These are phyloP conservation scores for Petroica traversi DNA, from an alignment of 2,113 vertebrate genomes.

Conservation along the genomic window DNA sequence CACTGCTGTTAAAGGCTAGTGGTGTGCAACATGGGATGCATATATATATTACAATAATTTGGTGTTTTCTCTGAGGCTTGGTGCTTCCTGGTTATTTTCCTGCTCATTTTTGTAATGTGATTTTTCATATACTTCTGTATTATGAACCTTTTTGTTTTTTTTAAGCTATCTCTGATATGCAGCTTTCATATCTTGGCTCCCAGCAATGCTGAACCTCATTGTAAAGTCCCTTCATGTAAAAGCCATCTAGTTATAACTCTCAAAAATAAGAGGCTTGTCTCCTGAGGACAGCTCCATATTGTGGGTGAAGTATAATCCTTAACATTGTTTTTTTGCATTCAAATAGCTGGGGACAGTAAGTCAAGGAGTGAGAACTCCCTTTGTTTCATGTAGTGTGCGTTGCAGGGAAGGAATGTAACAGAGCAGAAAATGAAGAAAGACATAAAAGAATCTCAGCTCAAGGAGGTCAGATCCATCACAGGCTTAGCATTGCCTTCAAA, in stretches of 20 bases:
- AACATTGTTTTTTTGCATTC: slow-evolving; percentile 80
- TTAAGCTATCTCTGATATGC: slow-evolving; percentile 75
- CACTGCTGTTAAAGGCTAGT: not conserved
- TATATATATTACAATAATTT: not conserved
- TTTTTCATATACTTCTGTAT: slow-evolving; percentile 63
- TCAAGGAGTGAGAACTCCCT: slow-evolving; percentile 80
- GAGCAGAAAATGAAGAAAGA: slow-evolving; percentile 97
- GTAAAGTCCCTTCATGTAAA: slow-evolving; percentile 59
- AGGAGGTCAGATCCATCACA: slow-evolving; percentile 99
- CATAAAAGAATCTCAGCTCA: slow-evolving; percentile 95
- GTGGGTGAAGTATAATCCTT: slow-evolving; percentile 76
- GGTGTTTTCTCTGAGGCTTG: slow-evolving; percentile 1
- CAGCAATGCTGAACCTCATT: slow-evolving; percentile 63
- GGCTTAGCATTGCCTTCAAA: slow-evolving; percentile 96
- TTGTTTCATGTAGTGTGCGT: slow-evolving; percentile 80
- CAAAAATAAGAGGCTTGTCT: slow-evolving; percentile 80
- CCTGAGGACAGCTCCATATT: slow-evolving; percentile 72
- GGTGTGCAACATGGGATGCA: not conserved
- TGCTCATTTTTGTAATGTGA: slow-evolving; percentile 36
- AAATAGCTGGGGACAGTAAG: slow-evolving; percentile 81
- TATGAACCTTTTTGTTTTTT: slow-evolving; percentile 62
- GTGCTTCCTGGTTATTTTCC: slow-evolving; percentile 38
- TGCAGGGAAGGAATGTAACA: slow-evolving; percentile 84
- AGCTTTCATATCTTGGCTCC: slow-evolving; percentile 76
- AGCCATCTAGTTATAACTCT: slow-evolving; percentile 72